These are phyloP conservation scores for Xanthostigma xanthostigma DNA, from an alignment of 2,888 invertebrate species.

Conservation along the genomic window DNA sequence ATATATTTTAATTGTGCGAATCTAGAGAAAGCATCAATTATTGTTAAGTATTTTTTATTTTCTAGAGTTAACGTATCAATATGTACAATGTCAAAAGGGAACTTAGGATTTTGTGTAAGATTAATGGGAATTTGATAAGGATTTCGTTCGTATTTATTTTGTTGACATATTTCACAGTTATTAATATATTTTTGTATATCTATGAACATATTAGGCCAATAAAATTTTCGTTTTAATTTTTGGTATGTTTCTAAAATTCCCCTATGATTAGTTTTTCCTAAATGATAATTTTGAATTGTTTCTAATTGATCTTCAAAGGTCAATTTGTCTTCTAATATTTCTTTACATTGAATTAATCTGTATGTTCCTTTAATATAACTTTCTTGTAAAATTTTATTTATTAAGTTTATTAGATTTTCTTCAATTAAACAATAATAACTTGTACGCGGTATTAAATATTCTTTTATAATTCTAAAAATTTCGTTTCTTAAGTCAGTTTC, in stretches of 20 bases:
- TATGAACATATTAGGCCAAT: too few relatives aligned
- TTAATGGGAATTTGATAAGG: background rate
- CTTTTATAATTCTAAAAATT: conserved; percentile 4
- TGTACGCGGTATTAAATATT: conserved; percentile 4
- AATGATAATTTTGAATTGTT: too few relatives aligned
- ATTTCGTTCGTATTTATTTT: background rate
- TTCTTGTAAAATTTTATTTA: background rate
- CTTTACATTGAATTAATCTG: too few relatives aligned
- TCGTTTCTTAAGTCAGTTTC: conserved; percentile 1
- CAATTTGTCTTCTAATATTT: conserved; percentile 4
- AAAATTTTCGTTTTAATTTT: too few relatives aligned
- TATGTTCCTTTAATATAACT: conserved; percentile 4
- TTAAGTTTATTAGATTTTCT: conserved; percentile 1
- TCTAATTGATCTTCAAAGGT: conserved; percentile 2
- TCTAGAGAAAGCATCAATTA: background rate
- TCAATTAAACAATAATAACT: conserved; percentile 3
- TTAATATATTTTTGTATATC: too few relatives aligned
- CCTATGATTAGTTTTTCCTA: too few relatives aligned
- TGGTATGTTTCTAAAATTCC: too few relatives aligned
- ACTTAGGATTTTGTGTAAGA: background rate
- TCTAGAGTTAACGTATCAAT: too few relatives aligned
- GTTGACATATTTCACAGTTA: too few relatives aligned
- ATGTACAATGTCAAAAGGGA: too few relatives aligned
- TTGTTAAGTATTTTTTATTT: too few relatives aligned
- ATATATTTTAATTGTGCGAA: background rate